Evolutionary conservation across 2,888 invertebrate species (phyloP).

Genomic region (Lordiphosa andalusiaca): DNA sequence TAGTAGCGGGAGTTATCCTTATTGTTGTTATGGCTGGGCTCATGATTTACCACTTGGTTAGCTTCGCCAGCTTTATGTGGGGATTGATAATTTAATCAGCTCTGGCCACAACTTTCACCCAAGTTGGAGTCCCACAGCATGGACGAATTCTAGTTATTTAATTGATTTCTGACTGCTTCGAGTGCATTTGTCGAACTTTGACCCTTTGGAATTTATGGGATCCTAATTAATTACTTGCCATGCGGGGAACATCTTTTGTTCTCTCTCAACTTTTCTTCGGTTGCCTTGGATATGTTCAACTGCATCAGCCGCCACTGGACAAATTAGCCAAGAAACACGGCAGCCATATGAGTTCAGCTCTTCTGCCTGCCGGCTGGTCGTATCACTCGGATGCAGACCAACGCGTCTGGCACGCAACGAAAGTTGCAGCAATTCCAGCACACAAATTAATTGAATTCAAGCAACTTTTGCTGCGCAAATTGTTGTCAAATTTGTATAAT

Average conservation of each 20-base stretch:
- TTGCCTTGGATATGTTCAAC: slow-evolving; percentile 58
- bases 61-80: slow-evolving; percentile 59
- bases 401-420: slow-evolving; percentile 50
- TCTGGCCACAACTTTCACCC: slow-evolving; percentile 32
- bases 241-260: slow-evolving; percentile 42
- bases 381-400: slow-evolving; percentile 17
- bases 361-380: not conserved
- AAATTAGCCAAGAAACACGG: slow-evolving; percentile 62
- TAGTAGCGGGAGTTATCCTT: slow-evolving; percentile 45
- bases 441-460: slow-evolving; percentile 70
- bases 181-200: slow-evolving; percentile 1
- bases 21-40: slow-evolving; percentile 62
- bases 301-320: slow-evolving; percentile 38
- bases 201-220: slow-evolving; percentile 35
- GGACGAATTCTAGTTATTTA: slow-evolving; percentile 27
- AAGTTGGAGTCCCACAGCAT: slow-evolving; percentile 9
- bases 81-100: slow-evolving; percentile 72
- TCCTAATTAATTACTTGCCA: slow-evolving; percentile 70
- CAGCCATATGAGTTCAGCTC: no score
- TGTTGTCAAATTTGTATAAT: slow-evolving; percentile 57
- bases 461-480: slow-evolving; percentile 59
- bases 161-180: slow-evolving; percentile 35
- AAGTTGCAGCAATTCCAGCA: slow-evolving; percentile 64
- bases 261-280: slow-evolving; percentile 52
- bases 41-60: slow-evolving; percentile 62